These are phyloP conservation scores for Potamarius usumacintae DNA, from an alignment of 2,113 vertebrate genomes.

Conservation along the genomic window DNA sequence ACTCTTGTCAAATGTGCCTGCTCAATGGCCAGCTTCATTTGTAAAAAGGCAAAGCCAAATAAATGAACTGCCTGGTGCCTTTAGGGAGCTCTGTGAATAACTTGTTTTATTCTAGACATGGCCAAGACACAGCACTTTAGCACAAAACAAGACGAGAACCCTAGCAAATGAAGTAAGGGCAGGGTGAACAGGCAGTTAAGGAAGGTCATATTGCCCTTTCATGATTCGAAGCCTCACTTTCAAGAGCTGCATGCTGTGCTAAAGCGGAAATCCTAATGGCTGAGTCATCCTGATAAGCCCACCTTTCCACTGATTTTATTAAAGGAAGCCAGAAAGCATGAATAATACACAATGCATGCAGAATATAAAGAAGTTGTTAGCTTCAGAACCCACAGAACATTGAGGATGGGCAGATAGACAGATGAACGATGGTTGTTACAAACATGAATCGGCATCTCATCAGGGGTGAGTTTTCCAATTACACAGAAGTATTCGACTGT, in stretches of 20 bases:
- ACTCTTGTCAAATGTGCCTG: slow-evolving; percentile 11
- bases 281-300: slow-evolving; percentile 23
- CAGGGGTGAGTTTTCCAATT: not conserved
- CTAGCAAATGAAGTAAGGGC: not conserved
- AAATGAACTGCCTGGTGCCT: not conserved
- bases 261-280: slow-evolving; percentile 21
- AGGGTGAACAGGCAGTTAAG: not conserved
- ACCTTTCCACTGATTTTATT: slow-evolving; percentile 20
- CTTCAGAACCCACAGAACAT: not conserved
- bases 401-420: not conserved
- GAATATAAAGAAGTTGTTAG: slow-evolving; percentile 32
- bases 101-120: slow-evolving; percentile 25
- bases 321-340: slow-evolving; percentile 26
- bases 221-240: slow-evolving; percentile 34
- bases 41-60: slow-evolving; percentile 32
- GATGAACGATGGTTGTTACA: not conserved
- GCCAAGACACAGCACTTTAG: slow-evolving; percentile 13
- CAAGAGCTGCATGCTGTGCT: not conserved
- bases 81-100: not conserved
- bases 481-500: not conserved
- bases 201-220: slow-evolving; percentile 5
- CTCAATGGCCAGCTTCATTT: slow-evolving; percentile 25
- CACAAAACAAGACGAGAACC: slow-evolving; percentile 22
- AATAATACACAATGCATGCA: slow-evolving; percentile 30
- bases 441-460: not conserved